phyloP scores from a whole-genome alignment of 2,797 vertebrate genomes.

The Sebastes minor region DNA sequence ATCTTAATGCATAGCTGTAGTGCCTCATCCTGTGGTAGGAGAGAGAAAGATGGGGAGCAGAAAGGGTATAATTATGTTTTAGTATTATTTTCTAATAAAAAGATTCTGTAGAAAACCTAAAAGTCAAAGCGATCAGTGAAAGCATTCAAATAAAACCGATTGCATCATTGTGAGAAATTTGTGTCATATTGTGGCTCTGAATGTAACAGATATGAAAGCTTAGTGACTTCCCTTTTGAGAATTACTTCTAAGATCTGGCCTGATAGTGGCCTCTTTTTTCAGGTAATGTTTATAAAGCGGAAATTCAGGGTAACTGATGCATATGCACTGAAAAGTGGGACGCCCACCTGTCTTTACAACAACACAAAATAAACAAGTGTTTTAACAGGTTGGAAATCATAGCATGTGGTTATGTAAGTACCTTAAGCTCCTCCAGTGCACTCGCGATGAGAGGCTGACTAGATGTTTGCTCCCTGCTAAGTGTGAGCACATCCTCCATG shows the following conservation, averaged over 20 bases:
- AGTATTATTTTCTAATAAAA: not conserved
- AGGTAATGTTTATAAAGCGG: not conserved
- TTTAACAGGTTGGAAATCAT: not conserved
- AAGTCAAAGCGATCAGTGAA: not conserved
- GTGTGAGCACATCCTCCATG: constrained; percentile 89
- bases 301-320: constrained; percentile 4
- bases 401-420: constrained; percentile 55
- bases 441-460: constrained; percentile 94
- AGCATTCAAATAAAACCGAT: not conserved
- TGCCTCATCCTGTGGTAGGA: constrained; percentile 87
- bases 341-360: not conserved
- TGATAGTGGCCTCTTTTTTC: not conserved
- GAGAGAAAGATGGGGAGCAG: not conserved
- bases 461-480: constrained; percentile 96
- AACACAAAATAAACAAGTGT: not conserved
- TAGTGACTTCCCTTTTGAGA: not conserved
- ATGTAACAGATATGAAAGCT: constrained; percentile 1
- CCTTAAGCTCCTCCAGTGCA: constrained; percentile 96
- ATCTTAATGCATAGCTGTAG: constrained; percentile 96
- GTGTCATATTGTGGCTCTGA: not conserved
- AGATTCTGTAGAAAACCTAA: not conserved
- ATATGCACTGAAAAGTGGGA: constrained; percentile 38
- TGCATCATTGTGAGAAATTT: not conserved
- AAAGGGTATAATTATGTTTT: not conserved
- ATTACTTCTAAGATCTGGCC: not conserved